Evolutionary conservation across 1,140 invertebrate genomes (phyloP), one percentile per base, ranked within the genome.

Genomic region (Pseudoatta argentina): DNA sequence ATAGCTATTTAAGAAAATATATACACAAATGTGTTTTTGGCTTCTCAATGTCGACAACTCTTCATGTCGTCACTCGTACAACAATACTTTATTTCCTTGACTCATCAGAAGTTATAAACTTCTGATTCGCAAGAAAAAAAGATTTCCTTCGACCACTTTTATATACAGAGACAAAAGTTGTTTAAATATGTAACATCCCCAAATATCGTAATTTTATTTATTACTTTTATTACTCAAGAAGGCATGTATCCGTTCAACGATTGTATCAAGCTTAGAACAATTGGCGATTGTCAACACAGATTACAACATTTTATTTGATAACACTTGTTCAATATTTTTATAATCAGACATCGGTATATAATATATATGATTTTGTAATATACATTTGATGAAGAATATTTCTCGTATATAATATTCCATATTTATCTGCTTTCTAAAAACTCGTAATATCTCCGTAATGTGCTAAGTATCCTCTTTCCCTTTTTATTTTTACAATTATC

Each of bases 351-450:
- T 94, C 86, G 78, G 92, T 94, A 94, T 93, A 94, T 93, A 94
- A 93, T 93, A 94, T 93, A 94, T 94, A 93, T 93, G 89, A 91
- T 93, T 93, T 91, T 93, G 86, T 91, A 91, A 94, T 94, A 93
- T 93, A 92, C 90, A 92, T 93, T 82, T 89, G 87, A 86, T 89
- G 88, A 89, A 87, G 90, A 89, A 92, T 92, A 91, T 90, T 89
- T 89, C 75, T 89, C 66, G 71, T 77, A 61, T 85, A 87, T 88
- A 86, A 87, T 89, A 88, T 89, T 86, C 75, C 67, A 77, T 89
- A 85, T 86, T 82, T 88, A 89, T 91, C 83, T 87, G 75, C 61
- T 86, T 90, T 63, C 76, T 91, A 87, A 87, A 87, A 90, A 90
- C 82, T 91, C 73, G 86, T 91, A 78, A 91, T 69, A 69, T 69